Evolutionary conservation across 2,113 vertebrate species (phyloP).

Genomic region (Macrotis lagotis): DNA sequence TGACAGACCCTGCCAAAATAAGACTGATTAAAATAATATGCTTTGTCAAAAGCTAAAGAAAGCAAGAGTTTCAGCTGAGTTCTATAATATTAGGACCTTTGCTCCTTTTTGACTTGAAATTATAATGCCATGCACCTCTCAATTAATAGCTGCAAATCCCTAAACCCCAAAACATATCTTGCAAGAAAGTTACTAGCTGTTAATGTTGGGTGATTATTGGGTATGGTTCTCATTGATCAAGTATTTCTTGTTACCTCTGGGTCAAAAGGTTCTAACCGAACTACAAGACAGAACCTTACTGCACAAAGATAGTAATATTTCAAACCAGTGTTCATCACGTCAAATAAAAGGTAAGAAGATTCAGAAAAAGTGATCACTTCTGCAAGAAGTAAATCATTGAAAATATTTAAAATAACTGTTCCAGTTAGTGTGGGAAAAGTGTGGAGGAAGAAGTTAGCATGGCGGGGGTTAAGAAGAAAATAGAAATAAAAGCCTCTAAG

Average conservation of each 20-base stretch:
- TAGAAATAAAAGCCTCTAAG: neutral
- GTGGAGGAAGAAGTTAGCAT: neutral
- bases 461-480: neutral
- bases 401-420: neutral
- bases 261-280: neutral
- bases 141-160: neutral
- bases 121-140: neutral
- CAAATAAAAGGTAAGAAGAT: neutral
- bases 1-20: neutral
- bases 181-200: neutral
- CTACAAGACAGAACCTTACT: neutral
- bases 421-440: too few species aligned
- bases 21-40: neutral
- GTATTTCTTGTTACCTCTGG: neutral
- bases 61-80: neutral
- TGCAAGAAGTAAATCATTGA: neutral
- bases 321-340: neutral
- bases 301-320: neutral
- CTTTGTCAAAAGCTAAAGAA: neutral
- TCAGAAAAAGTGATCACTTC: neutral
- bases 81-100: neutral
- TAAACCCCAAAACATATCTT: neutral
- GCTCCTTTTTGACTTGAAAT: neutral
- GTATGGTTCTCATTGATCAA: neutral
- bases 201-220: neutral